Base-by-base conservation (phyloP, 2,888 invertebrate genomes). In the Emmelina monodactyla region DNA sequence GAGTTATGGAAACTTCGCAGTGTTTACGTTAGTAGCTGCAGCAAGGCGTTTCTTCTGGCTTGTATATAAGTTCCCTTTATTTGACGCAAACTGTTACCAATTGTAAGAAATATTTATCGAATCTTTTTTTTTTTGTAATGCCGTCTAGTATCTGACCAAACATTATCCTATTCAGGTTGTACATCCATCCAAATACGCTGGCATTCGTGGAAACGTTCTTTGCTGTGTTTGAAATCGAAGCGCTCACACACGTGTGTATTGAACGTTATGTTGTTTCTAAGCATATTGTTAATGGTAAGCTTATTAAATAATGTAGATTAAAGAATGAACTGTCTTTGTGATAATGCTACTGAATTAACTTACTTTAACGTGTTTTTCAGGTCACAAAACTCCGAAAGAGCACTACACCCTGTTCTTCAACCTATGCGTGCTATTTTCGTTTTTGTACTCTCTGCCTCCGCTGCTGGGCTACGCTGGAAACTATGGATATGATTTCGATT, bases 191-290 rank as follows among this genome's bases (percentile, higher is more conserved):
- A 34, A 11, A 25, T 9, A 3, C 11, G 3, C 25, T 12, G 12
- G 63, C 51, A 14, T 80, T 79, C 44, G 47, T 72, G 41, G 72
- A 78, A 38, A 76, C 76, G 35, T 69, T 81, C 49, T 47, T 81
- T 42, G 65, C 71, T 28, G 63, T 75, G 7, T 67, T 70, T 38
- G 81, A 82, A 57, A 62, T 80, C 30, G 71, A 75, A 49, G 62
- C 66, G 37, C 51, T 82, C 12, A 69, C 80, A 1, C 63, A 79
- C 36, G 55, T 81, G 16, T 75, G 78, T 42, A 64, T 82, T 32
- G 82, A 82, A 48, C 61, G 82, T 55, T 78, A 72, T 44, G 64
- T 81, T 9, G 49, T 70, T 6, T 62, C 70, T 5, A 70, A 70
- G 49, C 72, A 72, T 42, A 55, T 54, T 12, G 55, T 54, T 32